Evolutionary conservation across 2,888 invertebrate genomes (phyloP).

Genomic region (Acronicta alni): DNA sequence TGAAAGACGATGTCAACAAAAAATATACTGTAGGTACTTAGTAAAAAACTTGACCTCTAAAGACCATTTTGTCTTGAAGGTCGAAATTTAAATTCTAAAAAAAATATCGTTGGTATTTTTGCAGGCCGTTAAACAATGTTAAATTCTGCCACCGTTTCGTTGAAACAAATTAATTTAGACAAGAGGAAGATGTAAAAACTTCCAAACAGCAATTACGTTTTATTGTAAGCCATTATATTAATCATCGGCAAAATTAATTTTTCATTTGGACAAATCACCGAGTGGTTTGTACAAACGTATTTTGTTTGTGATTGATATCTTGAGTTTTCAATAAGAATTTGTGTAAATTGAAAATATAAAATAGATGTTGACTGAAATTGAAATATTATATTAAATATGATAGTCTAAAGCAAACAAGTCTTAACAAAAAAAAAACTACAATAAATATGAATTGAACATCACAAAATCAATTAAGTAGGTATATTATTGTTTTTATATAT

Average conservation of each 20-base stretch:
- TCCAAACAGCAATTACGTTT: slow-evolving; percentile 88
- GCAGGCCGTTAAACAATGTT: slow-evolving; percentile 47
- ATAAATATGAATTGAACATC: not conserved
- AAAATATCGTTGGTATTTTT: slow-evolving; percentile 34
- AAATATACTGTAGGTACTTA: not conserved
- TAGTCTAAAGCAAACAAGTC: too few species aligned
- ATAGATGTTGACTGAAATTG: not conserved
- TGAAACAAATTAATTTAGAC: slow-evolving; percentile 86
- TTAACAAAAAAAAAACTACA: not conserved
- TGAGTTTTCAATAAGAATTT: slow-evolving; percentile 70
- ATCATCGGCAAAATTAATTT: slow-evolving; percentile 89
- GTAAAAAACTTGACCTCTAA: slow-evolving; percentile 8
- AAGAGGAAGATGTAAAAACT: slow-evolving; percentile 88
- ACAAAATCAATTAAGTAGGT: too few species aligned
- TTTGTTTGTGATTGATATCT: slow-evolving; percentile 82
- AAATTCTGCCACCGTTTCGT: slow-evolving; percentile 64
- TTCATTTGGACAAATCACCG: slow-evolving; percentile 88
- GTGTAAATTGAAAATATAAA: slow-evolving; percentile 39
- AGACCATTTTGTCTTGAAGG: slow-evolving; percentile 14
- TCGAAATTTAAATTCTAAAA: slow-evolving; percentile 17
- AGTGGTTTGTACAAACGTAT: slow-evolving; percentile 82
- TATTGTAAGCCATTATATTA: slow-evolving; percentile 87
- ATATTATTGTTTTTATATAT: too few species aligned
- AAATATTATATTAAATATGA: too few species aligned
- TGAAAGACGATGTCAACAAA: not conserved